Evolutionary conservation across 1,140 invertebrate species (phyloP).

Genomic region (Radopholus similis): DNA sequence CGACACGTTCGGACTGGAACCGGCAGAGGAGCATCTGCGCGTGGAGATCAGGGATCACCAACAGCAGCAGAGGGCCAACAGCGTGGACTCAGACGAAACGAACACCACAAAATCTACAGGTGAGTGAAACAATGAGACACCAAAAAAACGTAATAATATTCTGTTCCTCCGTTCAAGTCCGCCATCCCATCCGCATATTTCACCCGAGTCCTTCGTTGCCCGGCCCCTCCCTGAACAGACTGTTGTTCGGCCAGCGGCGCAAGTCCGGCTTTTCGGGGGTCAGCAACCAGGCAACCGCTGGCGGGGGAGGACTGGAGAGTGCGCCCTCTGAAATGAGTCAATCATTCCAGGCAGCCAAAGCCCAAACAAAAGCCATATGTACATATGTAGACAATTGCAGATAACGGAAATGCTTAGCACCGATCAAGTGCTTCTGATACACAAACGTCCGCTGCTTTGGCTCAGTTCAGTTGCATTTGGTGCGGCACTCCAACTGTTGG

Average conservation of each 20-base stretch:
- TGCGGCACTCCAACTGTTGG: slow-evolving; percentile 36
- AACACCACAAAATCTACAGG: slow-evolving; percentile 55
- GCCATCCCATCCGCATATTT: slow-evolving; percentile 15
- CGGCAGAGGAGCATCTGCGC: slow-evolving; percentile 10
- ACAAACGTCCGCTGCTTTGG: neutral
- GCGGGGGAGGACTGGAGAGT: neutral
- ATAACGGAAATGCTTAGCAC: slow-evolving; percentile 49
- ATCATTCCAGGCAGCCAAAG: slow-evolving; percentile 2
- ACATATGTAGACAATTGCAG: no score
- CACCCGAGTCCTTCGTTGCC: slow-evolving; percentile 6
- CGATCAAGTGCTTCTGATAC: slow-evolving; percentile 23
- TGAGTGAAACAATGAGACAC: slow-evolving; percentile 12
- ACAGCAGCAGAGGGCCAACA: slow-evolving; percentile 5
- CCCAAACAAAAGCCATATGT: neutral
- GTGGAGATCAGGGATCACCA: no score
- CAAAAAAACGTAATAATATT: neutral
- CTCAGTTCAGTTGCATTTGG: slow-evolving; percentile 3
- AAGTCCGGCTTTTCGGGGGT: slow-evolving; percentile 14
- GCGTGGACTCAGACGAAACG: slow-evolving; percentile 39
- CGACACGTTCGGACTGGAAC: slow-evolving; percentile 48
- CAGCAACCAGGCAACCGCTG: neutral
- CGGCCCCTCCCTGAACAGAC: neutral
- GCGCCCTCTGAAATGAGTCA: slow-evolving; percentile 1
- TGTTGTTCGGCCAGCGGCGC: neutral
- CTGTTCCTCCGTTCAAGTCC: no score